Conservation (phyloP, 2,113 vertebrate genomes). For the Vulpes lagopus region DNA sequence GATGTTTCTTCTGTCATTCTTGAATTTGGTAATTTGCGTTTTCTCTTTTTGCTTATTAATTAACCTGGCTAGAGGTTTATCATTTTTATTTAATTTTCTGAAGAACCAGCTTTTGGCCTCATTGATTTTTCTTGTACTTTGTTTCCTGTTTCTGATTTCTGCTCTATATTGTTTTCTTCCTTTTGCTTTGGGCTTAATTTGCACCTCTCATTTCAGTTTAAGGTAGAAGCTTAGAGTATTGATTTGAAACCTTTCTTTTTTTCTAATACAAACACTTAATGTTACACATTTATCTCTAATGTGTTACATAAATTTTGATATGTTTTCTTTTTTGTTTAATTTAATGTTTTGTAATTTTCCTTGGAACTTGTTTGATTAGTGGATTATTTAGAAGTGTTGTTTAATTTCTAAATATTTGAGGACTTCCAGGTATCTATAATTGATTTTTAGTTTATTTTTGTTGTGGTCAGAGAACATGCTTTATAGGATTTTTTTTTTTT, state of each 20-base stretch:
- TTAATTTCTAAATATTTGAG: neutral
- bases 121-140: conserved; percentile 16
- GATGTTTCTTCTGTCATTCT: conserved; percentile 21
- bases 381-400: neutral
- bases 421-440: neutral
- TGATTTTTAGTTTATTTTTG: conserved; percentile 23
- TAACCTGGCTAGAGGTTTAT: neutral
- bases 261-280: neutral
- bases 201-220: conserved; percentile 15
- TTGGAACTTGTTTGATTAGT: neutral
- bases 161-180: neutral
- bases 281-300: neutral
- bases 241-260: conserved; percentile 40
- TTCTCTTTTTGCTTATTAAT: neutral
- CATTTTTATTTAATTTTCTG: neutral
- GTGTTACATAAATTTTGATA: conserved; percentile 22
- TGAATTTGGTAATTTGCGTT: neutral
- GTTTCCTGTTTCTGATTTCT: conserved; percentile 13
- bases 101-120: neutral
- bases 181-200: conserved; percentile 30
- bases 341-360: conserved; percentile 39
- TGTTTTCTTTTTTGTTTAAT: neutral
- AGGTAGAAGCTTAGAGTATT: conserved; percentile 14
- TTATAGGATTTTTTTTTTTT: neutral
- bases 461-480: neutral